Base-by-base conservation (phyloP, 2,888 invertebrate genomes). In the Chorisops tibialis region DNA sequence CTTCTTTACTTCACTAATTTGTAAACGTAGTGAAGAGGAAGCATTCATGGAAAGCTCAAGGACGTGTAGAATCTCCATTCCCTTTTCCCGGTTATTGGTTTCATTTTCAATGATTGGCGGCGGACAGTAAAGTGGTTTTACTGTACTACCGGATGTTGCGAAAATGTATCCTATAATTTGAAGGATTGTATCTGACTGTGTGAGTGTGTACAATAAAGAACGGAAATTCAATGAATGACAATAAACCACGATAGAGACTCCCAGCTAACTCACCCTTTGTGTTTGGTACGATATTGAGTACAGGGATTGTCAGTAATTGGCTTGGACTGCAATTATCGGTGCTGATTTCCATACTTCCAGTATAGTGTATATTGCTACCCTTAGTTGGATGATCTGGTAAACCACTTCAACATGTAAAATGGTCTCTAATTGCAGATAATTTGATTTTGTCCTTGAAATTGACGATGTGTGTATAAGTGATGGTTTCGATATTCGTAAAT, bases 401-500 rank as follows among this genome's bases (percentile, higher is more conserved):
- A n/a, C 16, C 35, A 38, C 30, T 47, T 47, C 16, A 39, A 41
- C 12, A 22, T 22, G 41, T 52, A 43, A 56, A 56, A 62, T 56
- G 56, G 48, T 35, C 35, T 45, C 47, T 56, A 62, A 62, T 62
- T 62, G 56, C 56, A 47, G 37, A 51, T 47, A 48, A 62, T 47
- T 62, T 39, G 52, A 61, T 61, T 52, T 43, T 47, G 52, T 43
- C 47, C 52, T 61, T 50, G 39, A 22, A 24, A 62, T 58, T 62
- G 58, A 37, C 62, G 54, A n/a, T n/a, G 38, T 11, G 37, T 12
- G 11, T 4, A 14, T 9, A 9, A 24, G 14, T n/a, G 14, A 18
- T 9, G 11, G 14, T 18, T 7, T 14, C 11, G 16, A 35, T 59
- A 19, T 30, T 30, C 30, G 30, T 30, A 30, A 30, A 30, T 30